Evolutionary conservation across 2,888 invertebrate genomes (phyloP).

Genomic region (Megaustenia siamemsis): DNA sequence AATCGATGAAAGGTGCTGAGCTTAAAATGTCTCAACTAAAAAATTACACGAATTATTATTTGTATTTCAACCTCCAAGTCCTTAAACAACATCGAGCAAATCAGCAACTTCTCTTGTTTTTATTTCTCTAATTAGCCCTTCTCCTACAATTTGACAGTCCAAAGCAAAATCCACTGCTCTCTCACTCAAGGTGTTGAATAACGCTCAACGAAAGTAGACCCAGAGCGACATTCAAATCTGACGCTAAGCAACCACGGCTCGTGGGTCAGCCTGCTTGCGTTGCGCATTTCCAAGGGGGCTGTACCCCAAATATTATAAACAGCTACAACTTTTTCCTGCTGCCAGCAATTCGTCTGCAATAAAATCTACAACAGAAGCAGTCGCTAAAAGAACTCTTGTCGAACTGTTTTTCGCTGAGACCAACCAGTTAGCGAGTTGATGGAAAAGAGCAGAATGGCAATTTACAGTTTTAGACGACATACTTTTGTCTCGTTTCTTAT

Average conservation of each 20-base stretch:
- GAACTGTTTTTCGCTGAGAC: not conserved
- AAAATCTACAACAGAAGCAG: not conserved
- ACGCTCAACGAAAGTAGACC: not conserved
- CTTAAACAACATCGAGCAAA: too few species aligned
- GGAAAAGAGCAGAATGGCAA: not conserved
- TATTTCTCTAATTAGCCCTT: too few species aligned
- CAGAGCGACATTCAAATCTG: not conserved
- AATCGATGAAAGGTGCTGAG: too few species aligned
- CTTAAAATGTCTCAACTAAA: too few species aligned
- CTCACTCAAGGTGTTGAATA: too few species aligned
- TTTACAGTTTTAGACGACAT: not conserved
- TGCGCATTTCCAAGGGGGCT: not conserved
- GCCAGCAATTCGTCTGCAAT: not conserved
- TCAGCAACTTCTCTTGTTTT: too few species aligned
- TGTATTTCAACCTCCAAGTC: too few species aligned
- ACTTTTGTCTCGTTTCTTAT: not conserved
- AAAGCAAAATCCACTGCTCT: too few species aligned
- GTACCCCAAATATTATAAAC: constrained; percentile 19
- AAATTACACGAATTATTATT: too few species aligned
- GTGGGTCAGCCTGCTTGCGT: not conserved
- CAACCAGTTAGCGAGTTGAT: not conserved
- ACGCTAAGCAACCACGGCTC: not conserved
- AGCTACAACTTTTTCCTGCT: not conserved
- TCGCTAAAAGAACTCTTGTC: not conserved
- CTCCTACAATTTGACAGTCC: too few species aligned